These are phyloP conservation scores for Hofmannophila pseudospretella DNA, from an alignment of 2,888 invertebrate species.

Conservation along the genomic window DNA sequence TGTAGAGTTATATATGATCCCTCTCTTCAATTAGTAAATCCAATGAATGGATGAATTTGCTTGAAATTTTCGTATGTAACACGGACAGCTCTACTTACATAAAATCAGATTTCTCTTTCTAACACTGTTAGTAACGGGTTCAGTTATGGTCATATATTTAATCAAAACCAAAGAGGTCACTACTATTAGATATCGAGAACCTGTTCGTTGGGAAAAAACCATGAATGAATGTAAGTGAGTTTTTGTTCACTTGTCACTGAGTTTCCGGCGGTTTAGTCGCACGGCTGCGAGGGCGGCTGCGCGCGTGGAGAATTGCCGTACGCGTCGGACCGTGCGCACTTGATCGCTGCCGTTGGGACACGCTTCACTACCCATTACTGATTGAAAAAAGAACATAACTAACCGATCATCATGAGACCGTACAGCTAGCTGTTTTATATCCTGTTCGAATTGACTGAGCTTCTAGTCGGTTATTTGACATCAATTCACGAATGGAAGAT, in stretches of 20 bases:
- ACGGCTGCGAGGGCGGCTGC: constrained; percentile 25
- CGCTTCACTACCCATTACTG: constrained; percentile 50
- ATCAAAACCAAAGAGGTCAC: constrained; percentile 3
- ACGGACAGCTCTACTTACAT: no score
- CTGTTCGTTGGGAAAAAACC: constrained; percentile 58
- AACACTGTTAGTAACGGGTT: neutral
- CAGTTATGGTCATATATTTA: constrained; percentile 3
- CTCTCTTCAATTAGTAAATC: no score
- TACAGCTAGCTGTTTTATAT: constrained; percentile 28
- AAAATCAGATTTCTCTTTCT: no score
- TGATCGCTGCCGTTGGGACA: constrained; percentile 32
- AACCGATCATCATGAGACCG: constrained; percentile 40
- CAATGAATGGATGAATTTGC: no score
- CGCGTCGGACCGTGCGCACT: constrained; percentile 60
- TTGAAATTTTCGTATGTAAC: no score
- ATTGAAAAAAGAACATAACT: constrained; percentile 53
- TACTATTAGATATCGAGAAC: constrained; percentile 39
- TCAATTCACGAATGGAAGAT: neutral
- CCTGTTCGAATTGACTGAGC: constrained; percentile 2
- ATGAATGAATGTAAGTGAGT: constrained; percentile 64
- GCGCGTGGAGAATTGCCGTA: constrained; percentile 72
- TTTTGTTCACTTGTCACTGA: constrained; percentile 74
- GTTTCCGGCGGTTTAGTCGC: constrained; percentile 65
- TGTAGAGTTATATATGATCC: no score
- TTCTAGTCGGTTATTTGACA: neutral